phyloP scores from a whole-genome alignment of 1,140 invertebrate species.

The Platyura marginata region DNA sequence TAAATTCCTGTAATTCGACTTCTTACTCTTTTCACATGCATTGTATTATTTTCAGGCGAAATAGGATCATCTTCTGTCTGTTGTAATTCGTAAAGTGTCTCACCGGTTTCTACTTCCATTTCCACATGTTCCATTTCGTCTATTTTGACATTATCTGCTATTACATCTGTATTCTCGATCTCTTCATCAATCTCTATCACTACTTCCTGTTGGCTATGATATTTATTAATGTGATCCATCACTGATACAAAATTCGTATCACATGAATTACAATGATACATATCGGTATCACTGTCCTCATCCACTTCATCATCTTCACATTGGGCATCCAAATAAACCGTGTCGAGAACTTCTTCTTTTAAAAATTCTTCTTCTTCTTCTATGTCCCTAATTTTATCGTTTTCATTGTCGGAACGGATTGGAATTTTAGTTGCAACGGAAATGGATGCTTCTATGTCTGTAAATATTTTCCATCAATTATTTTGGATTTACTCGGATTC shows the following conservation, averaged over 20 bases:
- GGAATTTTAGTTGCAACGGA: no score
- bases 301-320: not conserved
- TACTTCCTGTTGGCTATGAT: not conserved
- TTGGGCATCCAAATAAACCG: not conserved
- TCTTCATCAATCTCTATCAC: not conserved
- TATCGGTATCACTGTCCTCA: not conserved
- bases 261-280: not conserved
- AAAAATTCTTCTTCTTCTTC: no score
- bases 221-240: not conserved
- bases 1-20: no score
- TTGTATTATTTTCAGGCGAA: not conserved
- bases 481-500: no score
- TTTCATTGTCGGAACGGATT: no score
- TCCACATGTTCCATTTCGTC: no score
- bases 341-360: no score
- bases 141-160: not conserved
- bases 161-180: not conserved
- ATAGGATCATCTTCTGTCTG: not conserved
- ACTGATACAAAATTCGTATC: not conserved
- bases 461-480: no score
- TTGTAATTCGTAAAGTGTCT: not conserved
- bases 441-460: no score
- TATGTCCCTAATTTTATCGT: no score
- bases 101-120: not conserved
- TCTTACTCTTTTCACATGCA: not conserved